Base-by-base conservation (phyloP, 2,888 invertebrate genomes). In the Dicyrtomina minuta region DNA sequence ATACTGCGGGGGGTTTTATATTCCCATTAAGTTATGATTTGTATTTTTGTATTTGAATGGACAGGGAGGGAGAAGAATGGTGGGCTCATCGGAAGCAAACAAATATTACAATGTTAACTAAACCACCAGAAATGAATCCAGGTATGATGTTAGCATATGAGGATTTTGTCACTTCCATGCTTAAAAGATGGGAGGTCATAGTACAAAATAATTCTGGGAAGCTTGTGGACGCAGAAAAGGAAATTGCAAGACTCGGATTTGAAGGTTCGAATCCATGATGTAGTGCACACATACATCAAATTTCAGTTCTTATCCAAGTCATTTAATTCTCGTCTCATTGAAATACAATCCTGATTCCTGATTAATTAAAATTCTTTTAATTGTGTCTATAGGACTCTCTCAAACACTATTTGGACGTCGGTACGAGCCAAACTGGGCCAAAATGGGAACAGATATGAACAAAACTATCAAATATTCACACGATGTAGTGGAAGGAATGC, bases 101-200 rank as follows among this genome's bases (percentile, higher is more conserved):
- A 13, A 67, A 67, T 39, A 6, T 24, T 8, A 5, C 46, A 15
- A 2, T 67, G 6, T 46, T 67, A 12, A 67, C 58, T 20, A 27
- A 51, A 20, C 10, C 61, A 6, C 44, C 46, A 88, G 33, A 90
- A 90, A 68, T 87, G 89, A 0, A 85, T 10, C 17, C 22, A 8
- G 6, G 13, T 8, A 43, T 59, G 20, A 33, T 67, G 33, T 12
- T 17, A 15, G n/a, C 66, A 1, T 67, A 33, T 49, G 66, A 67
- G 17, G 46, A 59, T 8, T 49, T 17, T 15, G 6, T 67, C 2
- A 59, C 55, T 15, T 46, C 49, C 27, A 3, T 46, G 10, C 10
- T 67, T 13, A 13, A 24, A 1, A n/a, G 24, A 22, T 67, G 66
- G 66, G 24, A 59, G 8, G 22, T 8, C 20, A 5, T 51, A 15